Evolutionary conservation across 2,888 invertebrate genomes (phyloP).

Genomic region (Malthinus seriepunctatus): DNA sequence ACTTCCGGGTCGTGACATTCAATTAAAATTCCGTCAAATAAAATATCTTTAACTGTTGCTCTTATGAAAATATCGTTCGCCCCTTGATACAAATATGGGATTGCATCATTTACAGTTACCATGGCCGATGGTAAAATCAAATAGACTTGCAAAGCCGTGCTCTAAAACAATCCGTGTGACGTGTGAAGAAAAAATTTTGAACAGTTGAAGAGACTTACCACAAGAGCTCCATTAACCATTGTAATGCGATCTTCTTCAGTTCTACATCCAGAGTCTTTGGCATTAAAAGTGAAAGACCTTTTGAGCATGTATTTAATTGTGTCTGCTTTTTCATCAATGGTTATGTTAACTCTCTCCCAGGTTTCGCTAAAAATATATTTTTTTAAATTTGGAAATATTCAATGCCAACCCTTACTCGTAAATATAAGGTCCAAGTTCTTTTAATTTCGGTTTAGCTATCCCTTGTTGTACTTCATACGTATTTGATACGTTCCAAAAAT

Average conservation of each 20-base stretch:
- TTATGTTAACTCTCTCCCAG: slow-evolving; percentile 36
- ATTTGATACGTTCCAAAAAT: slow-evolving; percentile 65
- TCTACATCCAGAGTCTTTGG: slow-evolving; percentile 54
- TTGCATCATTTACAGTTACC: slow-evolving; percentile 45
- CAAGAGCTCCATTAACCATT: slow-evolving; percentile 61
- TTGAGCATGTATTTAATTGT: slow-evolving; percentile 60
- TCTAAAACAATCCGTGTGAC: slow-evolving; percentile 38
- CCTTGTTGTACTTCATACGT: slow-evolving; percentile 60
- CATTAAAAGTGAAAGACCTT: slow-evolving; percentile 60
- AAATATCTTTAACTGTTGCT: slow-evolving; percentile 58
- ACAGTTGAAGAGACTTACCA: slow-evolving; percentile 52
- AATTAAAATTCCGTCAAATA: slow-evolving; percentile 62
- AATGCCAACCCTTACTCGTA: slow-evolving; percentile 60
- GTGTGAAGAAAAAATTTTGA: slow-evolving; percentile 52
- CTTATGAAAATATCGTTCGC: slow-evolving; percentile 58
- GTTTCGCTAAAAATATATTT: slow-evolving; percentile 34
- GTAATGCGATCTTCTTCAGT: slow-evolving; percentile 59
- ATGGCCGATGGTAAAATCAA: slow-evolving; percentile 19
- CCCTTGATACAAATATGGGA: slow-evolving; percentile 59
- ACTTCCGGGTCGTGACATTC: slow-evolving; percentile 48
- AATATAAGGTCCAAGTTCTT: slow-evolving; percentile 66
- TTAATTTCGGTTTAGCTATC: slow-evolving; percentile 56
- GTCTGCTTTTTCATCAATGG: slow-evolving; percentile 56
- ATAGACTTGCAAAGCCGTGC: slow-evolving; percentile 38
- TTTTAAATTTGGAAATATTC: background rate